Evolutionary conservation across 2,888 invertebrate genomes (phyloP).

Genomic region (Cheilosia soror): DNA sequence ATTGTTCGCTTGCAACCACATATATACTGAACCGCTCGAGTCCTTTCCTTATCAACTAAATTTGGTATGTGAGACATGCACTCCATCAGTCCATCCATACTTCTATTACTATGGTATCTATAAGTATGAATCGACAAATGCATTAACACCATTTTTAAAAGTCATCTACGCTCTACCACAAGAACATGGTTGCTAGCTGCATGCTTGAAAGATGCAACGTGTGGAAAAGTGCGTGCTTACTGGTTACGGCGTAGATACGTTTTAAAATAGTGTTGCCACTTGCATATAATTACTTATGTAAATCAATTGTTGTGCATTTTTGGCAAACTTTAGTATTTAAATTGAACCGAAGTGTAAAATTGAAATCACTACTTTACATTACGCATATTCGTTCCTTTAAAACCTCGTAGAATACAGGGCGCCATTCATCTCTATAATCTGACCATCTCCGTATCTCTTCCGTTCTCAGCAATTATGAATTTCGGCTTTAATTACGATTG

Average conservation of each 20-base stretch:
- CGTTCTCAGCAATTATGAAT: no score
- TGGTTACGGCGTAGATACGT: background rate
- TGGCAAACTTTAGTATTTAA: background rate
- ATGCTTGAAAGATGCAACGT: background rate
- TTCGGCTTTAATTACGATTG: no score
- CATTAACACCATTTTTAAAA: constrained; percentile 38
- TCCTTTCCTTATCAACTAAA: constrained; percentile 50
- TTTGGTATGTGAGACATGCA: constrained; percentile 40
- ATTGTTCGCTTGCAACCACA: background rate
- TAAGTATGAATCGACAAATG: constrained; percentile 15
- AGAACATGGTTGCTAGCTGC: background rate
- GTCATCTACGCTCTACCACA: background rate
- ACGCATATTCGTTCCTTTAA: no score
- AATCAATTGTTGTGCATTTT: background rate
- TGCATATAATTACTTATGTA: no score
- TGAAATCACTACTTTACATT: no score
- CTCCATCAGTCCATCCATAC: background rate
- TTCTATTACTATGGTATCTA: background rate
- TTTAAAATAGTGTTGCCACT: background rate
- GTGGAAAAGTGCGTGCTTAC: background rate
- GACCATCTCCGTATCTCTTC: no score
- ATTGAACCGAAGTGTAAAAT: no score
- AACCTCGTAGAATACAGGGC: no score
- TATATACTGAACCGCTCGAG: background rate
- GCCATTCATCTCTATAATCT: no score